Evolutionary conservation across 2,888 invertebrate genomes (phyloP).

Genomic region (Ochlodes sylvanus): DNA sequence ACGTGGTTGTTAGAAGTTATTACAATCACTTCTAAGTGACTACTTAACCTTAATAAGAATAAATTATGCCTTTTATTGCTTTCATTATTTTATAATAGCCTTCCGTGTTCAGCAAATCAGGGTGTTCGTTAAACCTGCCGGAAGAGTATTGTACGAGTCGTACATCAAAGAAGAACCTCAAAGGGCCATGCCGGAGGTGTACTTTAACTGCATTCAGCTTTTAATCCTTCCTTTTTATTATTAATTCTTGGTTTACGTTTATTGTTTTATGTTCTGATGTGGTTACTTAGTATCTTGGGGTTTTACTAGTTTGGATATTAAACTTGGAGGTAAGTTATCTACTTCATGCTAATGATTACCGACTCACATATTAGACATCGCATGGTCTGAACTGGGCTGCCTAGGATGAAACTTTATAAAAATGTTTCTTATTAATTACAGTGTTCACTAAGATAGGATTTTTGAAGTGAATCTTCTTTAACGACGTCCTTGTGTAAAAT

Average conservation of each 20-base stretch:
- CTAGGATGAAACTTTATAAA: too few relatives aligned
- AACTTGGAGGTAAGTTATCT: too few relatives aligned
- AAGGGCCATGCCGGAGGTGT: background rate
- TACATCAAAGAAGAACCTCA: conserved; percentile 12
- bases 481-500: too few relatives aligned
- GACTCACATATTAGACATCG: too few relatives aligned
- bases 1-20: too few relatives aligned
- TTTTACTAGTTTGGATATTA: too few relatives aligned
- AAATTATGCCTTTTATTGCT: background rate
- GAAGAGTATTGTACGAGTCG: conserved; percentile 1
- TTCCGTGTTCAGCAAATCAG: background rate
- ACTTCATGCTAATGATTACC: too few relatives aligned
- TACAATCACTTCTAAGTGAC: too few relatives aligned
- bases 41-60: background rate
- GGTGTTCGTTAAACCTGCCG: background rate
- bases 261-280: background rate
- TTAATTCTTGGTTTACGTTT: background rate
- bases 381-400: too few relatives aligned
- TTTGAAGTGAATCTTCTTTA: too few relatives aligned
- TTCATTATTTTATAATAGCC: background rate
- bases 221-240: background rate
- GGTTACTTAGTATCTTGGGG: background rate
- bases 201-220: conserved; percentile 1
- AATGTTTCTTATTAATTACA: too few relatives aligned
- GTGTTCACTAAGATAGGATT: too few relatives aligned